Percentiles rank a stretch among this genome's conserved stretches.
These are phyloP conservation scores for Rallus limicola DNA, from an alignment of 2,113 vertebrate species.

Conservation along the genomic window DNA sequence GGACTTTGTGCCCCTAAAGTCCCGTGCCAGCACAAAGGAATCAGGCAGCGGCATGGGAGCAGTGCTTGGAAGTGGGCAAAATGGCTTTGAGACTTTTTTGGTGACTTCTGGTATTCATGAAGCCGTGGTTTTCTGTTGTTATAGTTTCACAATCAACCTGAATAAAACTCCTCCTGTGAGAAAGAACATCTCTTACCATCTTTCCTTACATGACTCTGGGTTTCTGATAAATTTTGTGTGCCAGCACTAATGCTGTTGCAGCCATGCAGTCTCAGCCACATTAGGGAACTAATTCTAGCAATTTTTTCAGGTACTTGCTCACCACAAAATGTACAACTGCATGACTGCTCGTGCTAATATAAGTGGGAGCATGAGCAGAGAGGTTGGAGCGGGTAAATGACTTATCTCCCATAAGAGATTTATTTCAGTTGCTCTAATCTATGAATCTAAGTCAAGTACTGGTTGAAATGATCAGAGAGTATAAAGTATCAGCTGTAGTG, in stretches of 20 bases:
- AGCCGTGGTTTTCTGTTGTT: not conserved
- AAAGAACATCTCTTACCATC: not conserved
- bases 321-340: not conserved
- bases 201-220: not conserved
- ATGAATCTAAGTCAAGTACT: not conserved
- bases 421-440: not conserved
- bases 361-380: not conserved
- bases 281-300: not conserved
- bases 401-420: not conserved
- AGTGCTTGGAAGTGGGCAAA: not conserved
- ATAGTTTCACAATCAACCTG: not conserved
- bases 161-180: not conserved
- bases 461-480: not conserved
- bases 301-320: not conserved
- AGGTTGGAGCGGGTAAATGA: not conserved
- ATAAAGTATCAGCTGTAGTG: not conserved
- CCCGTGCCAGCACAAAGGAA: not conserved
- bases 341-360: rapidly evolving
- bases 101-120: not conserved
- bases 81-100: not conserved
- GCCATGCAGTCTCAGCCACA: not conserved
- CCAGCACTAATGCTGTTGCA: not conserved
- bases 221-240: not conserved
- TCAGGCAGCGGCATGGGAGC: not conserved
- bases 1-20: not conserved